Conservation (phyloP, 1,140 invertebrate genomes). For the Philotrypesis tridentata region DNA sequence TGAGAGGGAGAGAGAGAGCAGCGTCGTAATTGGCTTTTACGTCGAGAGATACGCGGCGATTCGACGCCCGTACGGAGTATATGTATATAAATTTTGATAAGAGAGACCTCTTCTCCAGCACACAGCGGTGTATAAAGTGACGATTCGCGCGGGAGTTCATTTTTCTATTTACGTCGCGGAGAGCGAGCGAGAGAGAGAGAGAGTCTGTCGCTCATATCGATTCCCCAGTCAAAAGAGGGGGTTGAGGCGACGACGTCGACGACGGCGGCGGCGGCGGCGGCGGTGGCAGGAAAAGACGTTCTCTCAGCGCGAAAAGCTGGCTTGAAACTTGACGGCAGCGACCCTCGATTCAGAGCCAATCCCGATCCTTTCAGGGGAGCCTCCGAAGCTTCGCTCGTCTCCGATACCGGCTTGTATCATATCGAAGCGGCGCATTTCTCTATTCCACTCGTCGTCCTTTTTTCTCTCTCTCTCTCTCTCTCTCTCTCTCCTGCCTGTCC, state of each 20-base stretch:
- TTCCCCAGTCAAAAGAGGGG: background rate
- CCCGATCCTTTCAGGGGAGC: constrained; percentile 46
- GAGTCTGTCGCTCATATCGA: constrained; percentile 47
- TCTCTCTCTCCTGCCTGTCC: background rate
- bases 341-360: constrained; percentile 47
- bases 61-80: background rate
- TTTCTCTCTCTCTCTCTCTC: background rate
- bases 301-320: constrained; percentile 36
- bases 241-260: background rate
- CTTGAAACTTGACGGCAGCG: constrained; percentile 45
- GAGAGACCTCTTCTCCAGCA: background rate
- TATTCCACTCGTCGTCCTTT: constrained; percentile 7
- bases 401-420: constrained; percentile 45
- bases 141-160: constrained; percentile 36
- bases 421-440: constrained; percentile 39
- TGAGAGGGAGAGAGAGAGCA: too few species aligned
- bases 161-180: constrained; percentile 49
- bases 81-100: constrained; percentile 46
- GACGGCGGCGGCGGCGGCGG: background rate
- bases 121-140: constrained; percentile 32
- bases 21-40: constrained; percentile 34
- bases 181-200: constrained; percentile 3
- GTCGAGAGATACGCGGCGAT: constrained; percentile 14
- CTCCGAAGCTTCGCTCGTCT: constrained; percentile 36
- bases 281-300: constrained; percentile 43